Conservation (phyloP, 1,140 invertebrate species). For the Eufriesea mexicana region DNA sequence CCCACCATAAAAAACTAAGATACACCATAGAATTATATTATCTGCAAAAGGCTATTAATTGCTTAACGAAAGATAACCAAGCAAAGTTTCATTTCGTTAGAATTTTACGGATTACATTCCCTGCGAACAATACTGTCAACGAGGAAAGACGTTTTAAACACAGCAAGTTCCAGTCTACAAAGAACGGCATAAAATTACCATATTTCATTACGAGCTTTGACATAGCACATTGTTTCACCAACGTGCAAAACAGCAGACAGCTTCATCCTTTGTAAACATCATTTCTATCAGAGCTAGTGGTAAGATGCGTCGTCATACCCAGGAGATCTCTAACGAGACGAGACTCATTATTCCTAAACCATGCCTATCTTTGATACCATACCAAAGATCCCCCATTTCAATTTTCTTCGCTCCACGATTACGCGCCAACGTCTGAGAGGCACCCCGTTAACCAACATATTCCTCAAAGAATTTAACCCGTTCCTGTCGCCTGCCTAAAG, state of each 20-base stretch:
- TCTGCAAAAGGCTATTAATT: neutral
- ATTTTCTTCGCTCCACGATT: too few species aligned
- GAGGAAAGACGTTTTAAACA: neutral
- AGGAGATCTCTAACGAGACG: neutral
- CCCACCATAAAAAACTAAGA: too few species aligned
- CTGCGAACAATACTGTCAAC: neutral
- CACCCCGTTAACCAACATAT: too few species aligned
- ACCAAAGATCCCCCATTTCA: too few species aligned
- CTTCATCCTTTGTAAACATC: neutral
- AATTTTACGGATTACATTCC: neutral
- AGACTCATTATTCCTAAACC: neutral
- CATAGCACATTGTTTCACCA: neutral
- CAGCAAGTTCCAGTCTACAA: neutral
- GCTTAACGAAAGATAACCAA: neutral
- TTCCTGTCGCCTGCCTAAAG: too few species aligned
- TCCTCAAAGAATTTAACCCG: too few species aligned
- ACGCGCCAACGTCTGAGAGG: too few species aligned
- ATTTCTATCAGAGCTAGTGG: neutral
- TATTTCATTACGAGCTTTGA: constrained; percentile 15
- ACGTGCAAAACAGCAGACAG: neutral
- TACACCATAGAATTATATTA: too few species aligned
- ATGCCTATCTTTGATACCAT: neutral
- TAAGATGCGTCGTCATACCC: neutral
- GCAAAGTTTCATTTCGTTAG: neutral
- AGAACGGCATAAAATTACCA: neutral